Base-by-base conservation (phyloP, 1,140 invertebrate genomes). In the Pseudomyrmex flavicornis region DNA sequence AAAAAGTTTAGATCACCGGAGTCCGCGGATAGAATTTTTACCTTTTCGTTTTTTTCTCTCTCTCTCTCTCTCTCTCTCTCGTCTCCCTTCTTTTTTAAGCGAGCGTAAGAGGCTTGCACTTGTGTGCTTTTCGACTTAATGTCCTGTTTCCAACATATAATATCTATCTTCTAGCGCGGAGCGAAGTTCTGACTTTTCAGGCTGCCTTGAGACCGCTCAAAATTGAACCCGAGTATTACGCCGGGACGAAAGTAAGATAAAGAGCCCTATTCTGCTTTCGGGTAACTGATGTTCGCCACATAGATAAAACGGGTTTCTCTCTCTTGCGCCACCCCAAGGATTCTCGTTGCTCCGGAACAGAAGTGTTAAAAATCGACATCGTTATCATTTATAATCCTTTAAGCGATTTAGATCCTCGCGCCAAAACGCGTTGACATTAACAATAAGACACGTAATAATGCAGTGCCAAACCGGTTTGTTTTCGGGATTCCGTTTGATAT, bases 281-380 rank as follows among this genome's bases (percentile, higher is more conserved):
- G 76, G 15, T 72, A 80, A 80, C 54, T 80, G 76, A 72, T 80
- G 66, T 35, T 72, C 46, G 76, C 54, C 76, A 59, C 66, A 59
- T 52, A 70, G 66, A 80, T 70, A 80, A 72, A 80, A 72, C 54
- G 22, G 35, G 4, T 5, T 72, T 50, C 12, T 13, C 22, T n/a
- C 46, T 12, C 54, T 48, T 17, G 20, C 46, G 12, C 15, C 35
- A 26, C 15, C 44, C 13, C 48, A 22, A n/a, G 15, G 35, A 58
- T 9, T 20, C 48, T 80, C 54, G 26, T 3, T 26, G 26, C 26
- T 26, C 66, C 52, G 13, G 61, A 65, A 66, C 66, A 59, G 61
- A 79, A 80, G 66, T 80, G 76, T 80, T 80, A 80, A 72, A 80
- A 80, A 80, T 80, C 22, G 76, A 61, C 54, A 72, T 72, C 44